Base-by-base conservation (phyloP, 2,797 vertebrate genomes). In the Botia almorhae region DNA sequence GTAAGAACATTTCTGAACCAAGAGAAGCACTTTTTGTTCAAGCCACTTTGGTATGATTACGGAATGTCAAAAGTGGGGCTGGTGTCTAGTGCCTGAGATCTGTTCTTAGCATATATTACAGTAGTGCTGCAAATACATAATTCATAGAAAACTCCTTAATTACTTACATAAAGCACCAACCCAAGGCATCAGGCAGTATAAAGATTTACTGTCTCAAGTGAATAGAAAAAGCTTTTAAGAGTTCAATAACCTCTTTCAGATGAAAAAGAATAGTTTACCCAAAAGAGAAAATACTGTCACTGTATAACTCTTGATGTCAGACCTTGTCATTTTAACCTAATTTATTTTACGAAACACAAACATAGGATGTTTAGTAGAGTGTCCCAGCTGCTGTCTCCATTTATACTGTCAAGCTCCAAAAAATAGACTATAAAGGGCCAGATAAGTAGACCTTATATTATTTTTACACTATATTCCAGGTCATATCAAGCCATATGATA, bases 11-110 rank as follows among this genome's bases (percentile, higher is more conserved):
- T 67, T 65, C 19, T 16, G n/a, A 63, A 78, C 43, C 19, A 51
- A 79, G 48, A 78, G 50, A 73, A 63, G 70, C 73, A 74, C 64
- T 82, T 67, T 74, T 67, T 17, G 77, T 74, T 65, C 13, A 43
- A 60, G 70, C 61, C 61, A 67, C 61, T 80, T 60, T 80, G 70
- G 56, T 46, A 12, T 60, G 56, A 60, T 63, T 21, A 5, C 1
- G 2, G 56, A 63, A 61, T 70, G 26, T 63, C 26, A 63, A 17
- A 23, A 71, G n/a, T 13, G 60, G 12, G 61, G 73, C 60, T 12
- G 74, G 65, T 48, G 73, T 65, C n/a, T 53, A n/a, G 73, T 75
- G 58, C 60, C 61, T 53, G 63, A 56, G 51, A 55, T 78, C 69
- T 53, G 68, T 70, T 71, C 58, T 80, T 58, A 67, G 46, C 67